These are phyloP conservation scores for Drosophila quasianomalipes DNA, from an alignment of 2,888 invertebrate species.

Conservation along the genomic window DNA sequence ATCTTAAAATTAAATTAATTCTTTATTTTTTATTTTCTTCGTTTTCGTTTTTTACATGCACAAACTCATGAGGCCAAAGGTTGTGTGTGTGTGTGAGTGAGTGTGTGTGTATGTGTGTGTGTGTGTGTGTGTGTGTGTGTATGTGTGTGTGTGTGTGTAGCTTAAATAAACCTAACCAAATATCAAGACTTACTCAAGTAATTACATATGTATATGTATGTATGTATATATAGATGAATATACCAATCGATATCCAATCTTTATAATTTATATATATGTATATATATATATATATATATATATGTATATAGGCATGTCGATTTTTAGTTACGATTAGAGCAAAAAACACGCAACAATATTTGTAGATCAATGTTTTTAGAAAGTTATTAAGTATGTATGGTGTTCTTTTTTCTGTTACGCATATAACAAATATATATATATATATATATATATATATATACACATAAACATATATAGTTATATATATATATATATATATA, in stretches of 20 bases:
- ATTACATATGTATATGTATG: conserved; percentile 15
- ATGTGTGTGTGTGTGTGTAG: conserved; percentile 33
- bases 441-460: background rate
- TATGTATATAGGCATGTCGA: conserved; percentile 5
- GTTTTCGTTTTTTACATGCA: conserved; percentile 76
- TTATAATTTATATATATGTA: conserved; percentile 8
- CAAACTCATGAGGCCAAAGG: conserved; percentile 78
- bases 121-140: conserved; percentile 28
- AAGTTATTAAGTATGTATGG: conserved; percentile 8
- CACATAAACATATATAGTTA: background rate
- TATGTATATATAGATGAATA: conserved; percentile 1
- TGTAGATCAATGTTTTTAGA: conserved; percentile 14
- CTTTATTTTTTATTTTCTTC: conserved; percentile 1
- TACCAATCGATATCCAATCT: background rate
- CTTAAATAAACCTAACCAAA: conserved; percentile 63
- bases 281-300: conserved; percentile 9
- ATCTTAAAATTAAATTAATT: background rate
- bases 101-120: conserved; percentile 13
- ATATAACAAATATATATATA: background rate
- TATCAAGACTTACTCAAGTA: conserved; percentile 58
- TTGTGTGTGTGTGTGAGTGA: conserved; percentile 19
- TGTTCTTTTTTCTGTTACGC: conserved; percentile 2
- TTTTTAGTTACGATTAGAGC: conserved; percentile 3
- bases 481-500: background rate
- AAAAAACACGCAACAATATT: conserved; percentile 26